phyloP scores from a whole-genome alignment of 2,113 vertebrate genomes.

The Merops nubicus region DNA sequence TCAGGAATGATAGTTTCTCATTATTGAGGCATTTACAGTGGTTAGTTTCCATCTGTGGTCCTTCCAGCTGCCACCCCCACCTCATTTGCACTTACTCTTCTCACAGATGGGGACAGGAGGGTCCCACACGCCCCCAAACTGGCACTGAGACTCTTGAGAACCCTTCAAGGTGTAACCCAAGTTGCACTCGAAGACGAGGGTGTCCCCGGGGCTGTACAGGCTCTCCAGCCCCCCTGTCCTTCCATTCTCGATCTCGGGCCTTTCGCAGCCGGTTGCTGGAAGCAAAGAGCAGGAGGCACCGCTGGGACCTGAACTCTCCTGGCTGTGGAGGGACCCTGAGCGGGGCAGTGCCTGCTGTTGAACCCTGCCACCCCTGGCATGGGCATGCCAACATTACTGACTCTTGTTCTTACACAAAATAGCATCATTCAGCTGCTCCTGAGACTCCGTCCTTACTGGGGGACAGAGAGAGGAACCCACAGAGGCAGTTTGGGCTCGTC shows the following conservation, averaged over 20 bases:
- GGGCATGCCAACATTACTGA: neutral
- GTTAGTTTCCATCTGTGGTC: neutral
- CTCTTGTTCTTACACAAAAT: neutral
- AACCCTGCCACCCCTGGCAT: neutral
- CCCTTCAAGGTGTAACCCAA: slow-evolving; percentile 30
- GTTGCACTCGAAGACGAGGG: neutral
- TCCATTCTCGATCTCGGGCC: neutral
- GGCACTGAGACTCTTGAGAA: slow-evolving; percentile 40
- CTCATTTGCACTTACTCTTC: neutral
- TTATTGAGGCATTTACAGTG: neutral
- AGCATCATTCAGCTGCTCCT: neutral
- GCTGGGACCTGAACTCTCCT: neutral
- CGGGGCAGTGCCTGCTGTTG: neutral
- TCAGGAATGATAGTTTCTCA: neutral
- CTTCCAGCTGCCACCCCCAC: neutral
- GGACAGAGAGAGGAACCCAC: neutral
- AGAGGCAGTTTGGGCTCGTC: neutral
- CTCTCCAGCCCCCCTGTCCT: neutral
- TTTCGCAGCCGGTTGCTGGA: slow-evolving; percentile 9
- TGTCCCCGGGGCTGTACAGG: neutral
- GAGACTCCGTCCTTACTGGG: neutral
- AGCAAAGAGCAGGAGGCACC: neutral
- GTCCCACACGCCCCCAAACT: slow-evolving; percentile 35
- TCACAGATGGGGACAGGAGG: slow-evolving; percentile 52
- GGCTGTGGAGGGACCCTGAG: neutral